Evolutionary conservation across 2,797 vertebrate genomes (phyloP).

Genomic region (Eulemur albifrons): DNA sequence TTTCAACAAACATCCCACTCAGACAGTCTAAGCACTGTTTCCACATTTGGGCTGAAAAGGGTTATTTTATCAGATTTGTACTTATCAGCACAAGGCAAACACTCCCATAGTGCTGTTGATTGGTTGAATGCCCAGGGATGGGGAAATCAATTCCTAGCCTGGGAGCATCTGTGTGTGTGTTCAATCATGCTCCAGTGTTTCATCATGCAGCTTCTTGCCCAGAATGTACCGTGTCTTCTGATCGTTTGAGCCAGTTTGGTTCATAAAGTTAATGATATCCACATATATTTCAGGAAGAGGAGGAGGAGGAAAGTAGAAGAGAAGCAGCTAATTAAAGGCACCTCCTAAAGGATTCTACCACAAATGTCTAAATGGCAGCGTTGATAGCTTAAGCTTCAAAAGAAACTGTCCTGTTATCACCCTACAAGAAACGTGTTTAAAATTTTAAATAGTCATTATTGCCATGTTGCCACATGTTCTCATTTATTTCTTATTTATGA

Average conservation of each 20-base stretch:
- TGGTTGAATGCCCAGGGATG: background rate
- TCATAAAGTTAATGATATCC: background rate
- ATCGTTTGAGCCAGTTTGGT: background rate
- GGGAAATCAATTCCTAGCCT: background rate
- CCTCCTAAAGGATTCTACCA: background rate
- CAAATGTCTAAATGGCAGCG: background rate
- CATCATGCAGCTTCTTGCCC: background rate
- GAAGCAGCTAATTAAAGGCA: background rate
- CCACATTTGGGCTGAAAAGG: background rate
- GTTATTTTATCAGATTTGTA: background rate
- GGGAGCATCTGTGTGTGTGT: too few relatives aligned
- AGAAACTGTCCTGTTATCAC: background rate
- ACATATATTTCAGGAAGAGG: background rate
- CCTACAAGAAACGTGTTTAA: background rate
- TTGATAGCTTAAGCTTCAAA: background rate
- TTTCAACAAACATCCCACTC: background rate
- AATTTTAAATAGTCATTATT: background rate
- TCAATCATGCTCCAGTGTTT: background rate
- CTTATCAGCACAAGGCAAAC: background rate
- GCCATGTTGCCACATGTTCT: background rate
- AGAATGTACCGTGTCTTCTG: background rate
- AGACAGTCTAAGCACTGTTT: background rate
- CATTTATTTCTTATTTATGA: conserved; percentile 38
- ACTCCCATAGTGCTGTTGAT: background rate
- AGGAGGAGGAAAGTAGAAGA: background rate